A percentile compares a stretch with the other conserved stretches of the same genome.
Conservation (phyloP, 2,888 invertebrate species). For the Drosophila borborema region DNA sequence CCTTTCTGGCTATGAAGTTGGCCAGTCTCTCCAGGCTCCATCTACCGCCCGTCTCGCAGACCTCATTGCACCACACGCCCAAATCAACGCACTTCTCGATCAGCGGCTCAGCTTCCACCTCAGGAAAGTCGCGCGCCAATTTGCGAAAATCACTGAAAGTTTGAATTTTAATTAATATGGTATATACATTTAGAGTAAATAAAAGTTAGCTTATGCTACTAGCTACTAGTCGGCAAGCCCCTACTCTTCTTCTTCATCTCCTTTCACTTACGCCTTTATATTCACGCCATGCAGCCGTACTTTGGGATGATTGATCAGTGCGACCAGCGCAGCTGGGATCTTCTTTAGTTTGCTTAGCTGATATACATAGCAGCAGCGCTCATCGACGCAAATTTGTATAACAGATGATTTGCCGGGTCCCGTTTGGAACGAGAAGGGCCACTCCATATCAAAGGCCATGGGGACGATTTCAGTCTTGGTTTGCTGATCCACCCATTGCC, state of each 20-base stretch:
- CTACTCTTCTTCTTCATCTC: not conserved
- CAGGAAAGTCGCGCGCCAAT: constrained; percentile 87
- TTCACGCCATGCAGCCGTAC: constrained; percentile 88
- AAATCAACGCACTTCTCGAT: constrained; percentile 88
- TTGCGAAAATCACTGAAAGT: constrained; percentile 87
- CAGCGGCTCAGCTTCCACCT: constrained; percentile 86
- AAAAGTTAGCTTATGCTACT: not conserved
- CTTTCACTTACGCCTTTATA: constrained; percentile 87
- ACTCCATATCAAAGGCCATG: constrained; percentile 89
- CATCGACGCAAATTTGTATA: constrained; percentile 87
- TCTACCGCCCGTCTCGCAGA: constrained; percentile 86
- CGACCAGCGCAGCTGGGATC: constrained; percentile 87
- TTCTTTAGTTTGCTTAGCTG: constrained; percentile 87
- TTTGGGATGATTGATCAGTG: constrained; percentile 87
- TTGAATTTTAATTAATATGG: not conserved
- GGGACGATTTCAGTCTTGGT: constrained; percentile 83
- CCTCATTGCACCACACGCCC: constrained; percentile 87
- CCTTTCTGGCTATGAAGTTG: constrained; percentile 86
- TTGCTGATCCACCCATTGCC: constrained; percentile 83
- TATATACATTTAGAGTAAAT: not conserved
- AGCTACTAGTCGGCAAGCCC: not conserved
- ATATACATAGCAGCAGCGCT: constrained; percentile 86
- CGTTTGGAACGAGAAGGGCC: constrained; percentile 88
- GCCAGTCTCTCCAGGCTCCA: constrained; percentile 88
- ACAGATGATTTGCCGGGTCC: constrained; percentile 88